Base-by-base conservation (phyloP, 2,888 invertebrate genomes). In the Mactromeris polynyma region DNA sequence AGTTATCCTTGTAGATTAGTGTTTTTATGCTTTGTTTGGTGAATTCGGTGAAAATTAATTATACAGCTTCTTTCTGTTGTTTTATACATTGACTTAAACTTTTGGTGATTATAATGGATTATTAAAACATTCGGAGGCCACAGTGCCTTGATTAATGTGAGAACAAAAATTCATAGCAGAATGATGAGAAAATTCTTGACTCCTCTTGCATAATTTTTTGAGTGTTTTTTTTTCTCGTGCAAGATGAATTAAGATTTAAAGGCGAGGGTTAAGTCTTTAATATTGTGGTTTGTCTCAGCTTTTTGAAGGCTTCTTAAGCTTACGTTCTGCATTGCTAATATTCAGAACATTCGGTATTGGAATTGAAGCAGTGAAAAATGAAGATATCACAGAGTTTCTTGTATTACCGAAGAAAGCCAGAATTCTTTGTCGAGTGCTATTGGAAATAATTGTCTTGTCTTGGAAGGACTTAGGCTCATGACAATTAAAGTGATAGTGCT, bases 401-500 rank as follows among this genome's bases (percentile, higher is more conserved):
- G 36, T 36, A 73, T 19, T 36, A 19, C 73, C 19, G 19, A 73
- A 73, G 73, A 73, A 73, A 73, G 73, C 36, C 36, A 36, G 73
- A 73, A 36, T 33, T 73, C 73, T 73, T 73, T 73, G 73, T 36
- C 19, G 36, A 73, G 73, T 73, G 33, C 73, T 73, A 73, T 73
- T 73, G 73, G 73, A 73, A 73, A 73, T 73, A 33, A 73, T 17
- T 73, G 73, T 17, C 33, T 73, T 73, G 73, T 73, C 36, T 33
- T 33, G 17, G 73, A 73, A 73, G 26, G 73, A 36, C 36, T 73
- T 33, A 2, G 73, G 33, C 73, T 73, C 17, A 14, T 73, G 73
- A 73, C 36, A 33, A 73, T 73, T 73, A 19, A 33, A 73, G 33
- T 73, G 73, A 73, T 73, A 4, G 19, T 33, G 33, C 17, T 14